These are phyloP conservation scores for Burhinus bistriatus DNA, from an alignment of 2,113 vertebrate genomes.

Conservation along the genomic window DNA sequence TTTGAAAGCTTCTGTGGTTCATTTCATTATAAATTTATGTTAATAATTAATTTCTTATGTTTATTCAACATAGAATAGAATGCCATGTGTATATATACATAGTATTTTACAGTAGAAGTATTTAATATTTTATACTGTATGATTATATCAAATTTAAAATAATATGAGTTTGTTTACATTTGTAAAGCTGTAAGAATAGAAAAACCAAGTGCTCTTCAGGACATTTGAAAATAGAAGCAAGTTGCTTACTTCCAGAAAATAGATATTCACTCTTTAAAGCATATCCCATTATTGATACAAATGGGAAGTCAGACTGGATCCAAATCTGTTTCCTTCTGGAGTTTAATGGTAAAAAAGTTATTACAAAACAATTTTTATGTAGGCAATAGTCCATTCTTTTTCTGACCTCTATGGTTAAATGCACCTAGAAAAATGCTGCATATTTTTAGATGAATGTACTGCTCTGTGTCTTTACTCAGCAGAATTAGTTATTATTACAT, in stretches of 20 bases:
- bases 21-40: neutral
- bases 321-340: neutral
- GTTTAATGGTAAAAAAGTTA: neutral
- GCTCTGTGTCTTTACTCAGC: neutral
- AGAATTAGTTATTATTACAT: neutral
- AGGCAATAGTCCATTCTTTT: neutral
- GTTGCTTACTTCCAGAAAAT: neutral
- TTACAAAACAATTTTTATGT: neutral
- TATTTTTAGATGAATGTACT: neutral
- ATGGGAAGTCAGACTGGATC: neutral
- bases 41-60: neutral
- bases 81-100: neutral
- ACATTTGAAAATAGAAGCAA: neutral
- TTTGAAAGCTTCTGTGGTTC: neutral
- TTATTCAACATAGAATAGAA: neutral
- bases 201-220: neutral
- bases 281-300: neutral
- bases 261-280: neutral
- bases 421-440: neutral
- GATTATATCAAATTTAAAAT: neutral
- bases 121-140: neutral
- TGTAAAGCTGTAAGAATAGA: too few species aligned
- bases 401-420: neutral
- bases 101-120: neutral
- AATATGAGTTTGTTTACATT: too few species aligned